A percentile compares a stretch with the other conserved stretches of the same genome.
These are phyloP conservation scores for Thunnus maccoyii DNA, from an alignment of 2,113 vertebrate genomes.

Conservation along the genomic window DNA sequence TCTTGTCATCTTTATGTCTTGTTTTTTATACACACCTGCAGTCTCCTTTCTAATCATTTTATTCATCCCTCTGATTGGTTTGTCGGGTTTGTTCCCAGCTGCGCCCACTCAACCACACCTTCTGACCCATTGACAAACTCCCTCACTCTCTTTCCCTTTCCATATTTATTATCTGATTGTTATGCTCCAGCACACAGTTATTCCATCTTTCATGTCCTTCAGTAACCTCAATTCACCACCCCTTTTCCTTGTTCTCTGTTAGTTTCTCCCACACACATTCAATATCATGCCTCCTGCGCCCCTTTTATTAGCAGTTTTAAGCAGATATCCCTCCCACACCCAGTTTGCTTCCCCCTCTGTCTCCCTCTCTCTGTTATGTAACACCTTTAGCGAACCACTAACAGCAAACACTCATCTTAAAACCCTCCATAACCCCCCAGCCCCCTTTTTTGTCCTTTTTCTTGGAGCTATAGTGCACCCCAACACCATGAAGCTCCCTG, in stretches of 20 bases:
- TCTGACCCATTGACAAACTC: constrained; percentile 25
- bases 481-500: background rate
- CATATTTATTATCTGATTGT: constrained; percentile 4
- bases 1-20: constrained; percentile 26
- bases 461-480: constrained; percentile 46
- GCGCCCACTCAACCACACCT: constrained; percentile 38
- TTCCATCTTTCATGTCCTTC: constrained; percentile 18
- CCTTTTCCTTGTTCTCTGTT: background rate
- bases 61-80: constrained; percentile 32
- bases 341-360: constrained; percentile 27
- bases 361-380: constrained; percentile 63
- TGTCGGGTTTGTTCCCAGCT: constrained; percentile 43
- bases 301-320: constrained; percentile 26
- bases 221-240: background rate
- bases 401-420: constrained; percentile 63
- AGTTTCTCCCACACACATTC: background rate
- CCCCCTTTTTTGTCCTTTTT: constrained; percentile 27
- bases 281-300: background rate
- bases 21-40: constrained; percentile 2
- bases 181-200: constrained; percentile 7
- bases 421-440: constrained; percentile 31
- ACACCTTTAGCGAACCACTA: constrained; percentile 66
- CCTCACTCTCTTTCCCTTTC: background rate
- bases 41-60: constrained; percentile 22
- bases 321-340: constrained; percentile 39